These are phyloP conservation scores for Noctua comes DNA, from an alignment of 2,888 invertebrate genomes.

Conservation along the genomic window DNA sequence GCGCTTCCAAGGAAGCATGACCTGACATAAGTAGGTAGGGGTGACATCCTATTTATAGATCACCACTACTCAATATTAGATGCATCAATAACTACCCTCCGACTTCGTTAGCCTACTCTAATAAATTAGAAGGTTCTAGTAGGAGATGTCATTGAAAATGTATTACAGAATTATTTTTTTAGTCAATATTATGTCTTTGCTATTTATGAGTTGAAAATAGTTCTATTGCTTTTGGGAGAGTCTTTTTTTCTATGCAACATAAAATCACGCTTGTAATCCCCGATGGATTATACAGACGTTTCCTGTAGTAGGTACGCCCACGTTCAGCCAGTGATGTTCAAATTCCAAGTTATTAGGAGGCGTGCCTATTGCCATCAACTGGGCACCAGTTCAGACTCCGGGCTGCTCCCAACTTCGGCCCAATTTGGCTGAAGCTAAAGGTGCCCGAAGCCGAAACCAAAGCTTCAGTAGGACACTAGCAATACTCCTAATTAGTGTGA, in stretches of 20 bases:
- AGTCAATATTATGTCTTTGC: neutral
- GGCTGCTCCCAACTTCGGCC: neutral
- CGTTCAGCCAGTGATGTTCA: neutral
- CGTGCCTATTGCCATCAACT: neutral
- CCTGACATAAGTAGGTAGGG: conserved; percentile 11
- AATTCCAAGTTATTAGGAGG: neutral
- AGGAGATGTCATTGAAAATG: neutral
- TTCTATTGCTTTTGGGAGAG: neutral
- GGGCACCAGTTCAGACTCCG: neutral
- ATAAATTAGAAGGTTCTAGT: conserved; percentile 34
- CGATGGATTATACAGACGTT: neutral
- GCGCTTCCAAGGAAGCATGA: neutral
- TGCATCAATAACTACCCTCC: conserved; percentile 28
- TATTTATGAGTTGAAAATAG: conserved; percentile 4
- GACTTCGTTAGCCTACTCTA: conserved; percentile 32
- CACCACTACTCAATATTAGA: conserved; percentile 39
- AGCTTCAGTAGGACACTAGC: neutral
- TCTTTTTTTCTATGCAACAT: neutral
- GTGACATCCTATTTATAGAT: conserved; percentile 42
- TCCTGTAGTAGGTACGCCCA: neutral
- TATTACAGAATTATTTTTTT: conserved; percentile 31
- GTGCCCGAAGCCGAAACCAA: too few relatives aligned
- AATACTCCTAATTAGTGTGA: neutral
- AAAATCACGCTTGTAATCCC: neutral
- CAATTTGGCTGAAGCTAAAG: too few relatives aligned